These are phyloP conservation scores for Asobara japonica DNA, from an alignment of 1,140 invertebrate genomes.

Conservation along the genomic window DNA sequence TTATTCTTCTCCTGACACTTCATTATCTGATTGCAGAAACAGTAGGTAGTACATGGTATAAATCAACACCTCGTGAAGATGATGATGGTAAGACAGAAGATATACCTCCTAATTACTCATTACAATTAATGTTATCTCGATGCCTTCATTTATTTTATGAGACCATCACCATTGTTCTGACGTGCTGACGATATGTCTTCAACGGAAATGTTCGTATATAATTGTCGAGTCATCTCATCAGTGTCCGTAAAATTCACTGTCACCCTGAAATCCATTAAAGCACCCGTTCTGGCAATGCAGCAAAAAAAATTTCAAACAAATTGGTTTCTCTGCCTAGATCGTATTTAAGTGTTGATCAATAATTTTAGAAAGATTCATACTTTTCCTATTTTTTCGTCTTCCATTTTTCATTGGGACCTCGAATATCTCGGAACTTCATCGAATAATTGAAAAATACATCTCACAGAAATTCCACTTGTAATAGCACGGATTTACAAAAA, in stretches of 20 bases:
- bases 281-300: too few species aligned
- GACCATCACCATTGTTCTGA: neutral
- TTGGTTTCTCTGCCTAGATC: too few species aligned
- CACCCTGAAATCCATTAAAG: too few species aligned
- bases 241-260: neutral
- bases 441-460: too few species aligned
- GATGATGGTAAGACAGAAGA: neutral
- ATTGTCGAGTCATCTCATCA: constrained; percentile 2
- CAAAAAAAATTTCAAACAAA: too few species aligned
- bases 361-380: too few species aligned
- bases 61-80: constrained; percentile 22
- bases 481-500: too few species aligned
- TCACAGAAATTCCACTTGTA: too few species aligned
- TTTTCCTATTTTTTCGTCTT: too few species aligned
- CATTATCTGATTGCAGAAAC: neutral
- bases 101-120: constrained; percentile 3
- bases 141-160: constrained; percentile 27
- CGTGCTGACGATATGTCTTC: neutral
- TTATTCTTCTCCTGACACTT: neutral
- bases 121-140: constrained; percentile 17
- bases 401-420: too few species aligned
- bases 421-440: too few species aligned
- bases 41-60: neutral
- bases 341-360: too few species aligned
- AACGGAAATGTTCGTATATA: neutral